Evolutionary conservation across 2,797 vertebrate genomes (phyloP).

Genomic region (Cetoscarus ocellatus): DNA sequence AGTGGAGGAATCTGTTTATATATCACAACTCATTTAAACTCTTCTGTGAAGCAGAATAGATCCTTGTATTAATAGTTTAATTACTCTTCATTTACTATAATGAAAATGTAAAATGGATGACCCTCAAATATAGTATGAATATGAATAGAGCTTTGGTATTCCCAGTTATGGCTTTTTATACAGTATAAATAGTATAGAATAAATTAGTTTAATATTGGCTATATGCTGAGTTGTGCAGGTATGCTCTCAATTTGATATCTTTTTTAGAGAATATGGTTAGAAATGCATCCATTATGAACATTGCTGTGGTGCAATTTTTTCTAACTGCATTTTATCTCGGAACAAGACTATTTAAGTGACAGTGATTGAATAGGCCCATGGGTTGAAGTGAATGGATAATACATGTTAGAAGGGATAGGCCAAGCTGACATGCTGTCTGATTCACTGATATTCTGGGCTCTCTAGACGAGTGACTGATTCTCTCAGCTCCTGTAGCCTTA

Average conservation of each 20-base stretch:
- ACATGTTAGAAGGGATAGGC: constrained; percentile 33
- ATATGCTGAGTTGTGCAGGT: constrained; percentile 60
- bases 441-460: constrained; percentile 39
- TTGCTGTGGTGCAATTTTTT: constrained; percentile 54
- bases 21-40: constrained; percentile 40
- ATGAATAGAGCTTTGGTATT: constrained; percentile 62
- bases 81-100: constrained; percentile 56
- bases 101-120: constrained; percentile 49
- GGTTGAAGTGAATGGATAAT: constrained; percentile 55
- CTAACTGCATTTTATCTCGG: constrained; percentile 63
- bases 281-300: constrained; percentile 55
- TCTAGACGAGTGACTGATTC: constrained; percentile 34
- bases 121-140: constrained; percentile 56
- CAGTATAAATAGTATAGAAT: constrained; percentile 63
- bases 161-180: constrained; percentile 63
- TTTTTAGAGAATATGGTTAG: constrained; percentile 50
- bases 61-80: constrained; percentile 49
- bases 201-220: constrained; percentile 68
- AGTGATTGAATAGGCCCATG: constrained; percentile 25
- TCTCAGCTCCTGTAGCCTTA: constrained; percentile 52
- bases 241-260: constrained; percentile 50
- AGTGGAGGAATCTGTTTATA: constrained; percentile 39
- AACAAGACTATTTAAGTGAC: constrained; percentile 43
- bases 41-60: constrained; percentile 52
- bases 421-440: constrained; percentile 17